Conservation (phyloP, 2,113 vertebrate species). For the Osmerus mordax region DNA sequence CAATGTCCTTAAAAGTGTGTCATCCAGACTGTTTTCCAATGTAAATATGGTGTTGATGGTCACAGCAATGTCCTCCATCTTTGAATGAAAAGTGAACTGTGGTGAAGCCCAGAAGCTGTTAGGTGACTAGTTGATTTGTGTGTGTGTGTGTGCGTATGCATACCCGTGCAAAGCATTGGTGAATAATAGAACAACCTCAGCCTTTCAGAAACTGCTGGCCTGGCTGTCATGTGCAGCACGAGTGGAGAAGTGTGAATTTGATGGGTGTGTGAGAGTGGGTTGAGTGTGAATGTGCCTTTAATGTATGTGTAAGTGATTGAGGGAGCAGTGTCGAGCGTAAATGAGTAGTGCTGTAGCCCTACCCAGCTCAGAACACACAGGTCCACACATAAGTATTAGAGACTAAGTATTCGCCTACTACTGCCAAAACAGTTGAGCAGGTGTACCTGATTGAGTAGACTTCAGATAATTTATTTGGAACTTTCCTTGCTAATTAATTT, state of each 20-base stretch:
- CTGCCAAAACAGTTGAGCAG: neutral
- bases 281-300: constrained; percentile 14
- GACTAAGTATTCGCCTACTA: neutral
- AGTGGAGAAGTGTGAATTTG: constrained; percentile 59
- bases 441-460: too few species aligned
- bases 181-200: constrained; percentile 53
- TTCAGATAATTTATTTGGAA: too few species aligned
- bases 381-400: constrained; percentile 17
- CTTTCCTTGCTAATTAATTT: neutral
- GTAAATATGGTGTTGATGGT: neutral
- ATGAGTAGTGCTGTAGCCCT: constrained; percentile 36
- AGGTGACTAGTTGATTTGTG: constrained; percentile 17
- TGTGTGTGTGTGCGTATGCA: constrained; percentile 23
- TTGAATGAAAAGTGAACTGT: constrained; percentile 47
- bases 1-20: too few species aligned
- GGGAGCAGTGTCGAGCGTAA: constrained; percentile 52
- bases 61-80: constrained; percentile 18
- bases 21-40: too few species aligned
- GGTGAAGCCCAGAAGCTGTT: constrained; percentile 55
- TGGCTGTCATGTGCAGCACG: constrained; percentile 62
- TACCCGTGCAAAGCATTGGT: constrained; percentile 32
- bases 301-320: constrained; percentile 35
- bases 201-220: constrained; percentile 68
- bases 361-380: constrained; percentile 19
- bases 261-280: constrained; percentile 24